These are phyloP conservation scores for Agrotis clavis DNA, from an alignment of 2,888 invertebrate species.

Conservation along the genomic window DNA sequence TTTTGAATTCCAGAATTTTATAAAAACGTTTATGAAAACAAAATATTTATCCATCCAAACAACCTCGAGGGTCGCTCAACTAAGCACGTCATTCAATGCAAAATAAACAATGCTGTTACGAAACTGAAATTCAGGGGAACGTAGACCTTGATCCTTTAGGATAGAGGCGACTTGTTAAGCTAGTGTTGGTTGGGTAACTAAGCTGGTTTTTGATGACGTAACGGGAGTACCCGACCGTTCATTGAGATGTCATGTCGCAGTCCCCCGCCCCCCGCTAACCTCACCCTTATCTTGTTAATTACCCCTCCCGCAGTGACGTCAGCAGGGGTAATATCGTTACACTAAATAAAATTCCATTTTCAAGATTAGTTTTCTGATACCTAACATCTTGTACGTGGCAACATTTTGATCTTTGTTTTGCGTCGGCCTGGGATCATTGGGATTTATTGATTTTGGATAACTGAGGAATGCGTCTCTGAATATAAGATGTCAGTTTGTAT, in stretches of 20 bases:
- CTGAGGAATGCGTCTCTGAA: not conserved
- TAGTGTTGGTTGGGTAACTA: constrained; percentile 11
- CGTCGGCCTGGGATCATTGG: not conserved
- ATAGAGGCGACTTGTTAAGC: constrained; percentile 10
- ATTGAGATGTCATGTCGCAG: constrained; percentile 72
- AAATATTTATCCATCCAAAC: constrained; percentile 61
- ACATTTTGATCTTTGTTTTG: constrained; percentile 5
- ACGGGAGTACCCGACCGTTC: constrained; percentile 67
- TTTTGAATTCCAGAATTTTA: constrained; percentile 29
- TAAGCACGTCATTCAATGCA: constrained; percentile 55
- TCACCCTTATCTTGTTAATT: constrained; percentile 70
- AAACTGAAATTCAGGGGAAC: constrained; percentile 29
- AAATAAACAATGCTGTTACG: constrained; percentile 2
- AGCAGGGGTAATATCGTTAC: constrained; percentile 66
- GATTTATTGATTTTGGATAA: constrained; percentile 19
- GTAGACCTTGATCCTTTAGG: constrained; percentile 20
- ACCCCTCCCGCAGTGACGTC: constrained; percentile 75
- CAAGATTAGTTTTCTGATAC: constrained; percentile 51
- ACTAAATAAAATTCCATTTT: constrained; percentile 66
- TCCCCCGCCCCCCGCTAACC: constrained; percentile 42
- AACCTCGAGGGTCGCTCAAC: constrained; percentile 49
- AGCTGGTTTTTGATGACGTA: constrained; percentile 68
- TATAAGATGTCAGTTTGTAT: too few species aligned
- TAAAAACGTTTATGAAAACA: constrained; percentile 32
- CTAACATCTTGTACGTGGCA: constrained; percentile 12